phyloP scores from a whole-genome alignment of 1,140 invertebrate genomes.

The Drosophila novamexicana region DNA sequence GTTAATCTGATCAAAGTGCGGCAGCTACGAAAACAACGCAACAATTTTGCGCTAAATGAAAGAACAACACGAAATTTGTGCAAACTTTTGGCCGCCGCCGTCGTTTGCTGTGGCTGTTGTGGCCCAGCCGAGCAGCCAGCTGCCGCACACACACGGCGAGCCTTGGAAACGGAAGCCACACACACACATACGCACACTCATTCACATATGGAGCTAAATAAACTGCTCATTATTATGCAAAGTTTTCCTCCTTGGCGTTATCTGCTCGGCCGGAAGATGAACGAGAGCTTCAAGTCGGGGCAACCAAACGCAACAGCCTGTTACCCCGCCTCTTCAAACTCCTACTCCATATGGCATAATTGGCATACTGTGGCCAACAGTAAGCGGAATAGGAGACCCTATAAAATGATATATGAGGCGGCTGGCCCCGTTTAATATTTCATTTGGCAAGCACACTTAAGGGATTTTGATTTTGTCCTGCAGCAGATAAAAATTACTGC shows the following conservation, averaged over 20 bases:
- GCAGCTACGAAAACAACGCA: slow-evolving; percentile 62
- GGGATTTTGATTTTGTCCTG: slow-evolving; percentile 59
- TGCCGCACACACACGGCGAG: slow-evolving; percentile 22
- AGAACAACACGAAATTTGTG: slow-evolving; percentile 69
- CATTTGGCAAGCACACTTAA: slow-evolving; percentile 50
- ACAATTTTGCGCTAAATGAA: slow-evolving; percentile 71
- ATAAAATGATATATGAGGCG: slow-evolving; percentile 28
- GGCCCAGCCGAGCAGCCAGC: slow-evolving; percentile 23
- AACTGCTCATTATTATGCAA: slow-evolving; percentile 80
- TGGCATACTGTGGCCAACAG: slow-evolving; percentile 30
- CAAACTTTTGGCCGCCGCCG: slow-evolving; percentile 51
- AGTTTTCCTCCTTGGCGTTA: slow-evolving; percentile 65
- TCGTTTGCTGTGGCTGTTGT: slow-evolving; percentile 65
- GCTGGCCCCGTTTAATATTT: slow-evolving; percentile 53
- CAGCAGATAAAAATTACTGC: slow-evolving; percentile 58
- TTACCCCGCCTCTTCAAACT: neutral
- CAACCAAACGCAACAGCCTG: slow-evolving; percentile 60
- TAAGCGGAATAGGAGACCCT: slow-evolving; percentile 4
- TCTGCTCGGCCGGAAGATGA: slow-evolving; percentile 56
- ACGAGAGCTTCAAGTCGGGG: slow-evolving; percentile 19
- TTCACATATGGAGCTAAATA: slow-evolving; percentile 49
- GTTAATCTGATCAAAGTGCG: slow-evolving; percentile 75
- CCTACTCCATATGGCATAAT: slow-evolving; percentile 43
- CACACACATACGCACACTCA: slow-evolving; percentile 30
- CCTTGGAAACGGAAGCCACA: slow-evolving; percentile 63